Evolutionary conservation across 2,888 invertebrate genomes (phyloP), one percentile per base, ranked within the genome.

Genomic region (Melieria crassipennis): DNA sequence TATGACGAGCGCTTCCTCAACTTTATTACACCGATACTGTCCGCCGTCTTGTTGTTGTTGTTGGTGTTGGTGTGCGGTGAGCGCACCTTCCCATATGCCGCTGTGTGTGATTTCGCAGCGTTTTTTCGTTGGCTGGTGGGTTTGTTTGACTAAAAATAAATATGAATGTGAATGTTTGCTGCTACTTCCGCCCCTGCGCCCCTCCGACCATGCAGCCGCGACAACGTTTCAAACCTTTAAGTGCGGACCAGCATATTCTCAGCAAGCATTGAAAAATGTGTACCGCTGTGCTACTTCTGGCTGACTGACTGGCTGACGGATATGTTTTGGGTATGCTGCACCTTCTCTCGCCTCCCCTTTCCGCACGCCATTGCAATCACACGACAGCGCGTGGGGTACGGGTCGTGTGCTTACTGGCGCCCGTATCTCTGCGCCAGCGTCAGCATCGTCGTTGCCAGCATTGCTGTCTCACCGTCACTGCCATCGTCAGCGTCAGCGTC

Each of bases 1-100:
- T 77, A 73, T 73, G 67, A 70, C 70, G 50, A 45, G 60, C 50
- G 70, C 66, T 70, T 66, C 56, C 73, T 68, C 58, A 69, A 55
- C 71, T 72, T 71, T 71, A 70, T 73, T 70, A 70, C 65, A 65
- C 43, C 45, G 30, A 70, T 43, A 43, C 60, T 6, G 58, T 43
- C 16, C 52, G 58, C 65, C 16, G 48, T 57, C n/a, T 64, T 42
- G 43, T 65, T 65, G 60, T 30, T 65, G 52, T 48, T 42, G 42
- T 48, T 56, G 57, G 16, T 42, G 42, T 48, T 56, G 57, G 16
- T 45, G 47, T 46, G n/a, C 47, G 13, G 57, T 13, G 30, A 30
- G 30, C 30, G 30, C 30, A 30, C 30, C 30, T 30, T 30, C 30
- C 30, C 30, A 30, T 30, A 30, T 30, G 30, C 30, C 30, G 30